Base-by-base conservation (phyloP, 2,888 invertebrate genomes). In the Lasius fuliginosus region DNA sequence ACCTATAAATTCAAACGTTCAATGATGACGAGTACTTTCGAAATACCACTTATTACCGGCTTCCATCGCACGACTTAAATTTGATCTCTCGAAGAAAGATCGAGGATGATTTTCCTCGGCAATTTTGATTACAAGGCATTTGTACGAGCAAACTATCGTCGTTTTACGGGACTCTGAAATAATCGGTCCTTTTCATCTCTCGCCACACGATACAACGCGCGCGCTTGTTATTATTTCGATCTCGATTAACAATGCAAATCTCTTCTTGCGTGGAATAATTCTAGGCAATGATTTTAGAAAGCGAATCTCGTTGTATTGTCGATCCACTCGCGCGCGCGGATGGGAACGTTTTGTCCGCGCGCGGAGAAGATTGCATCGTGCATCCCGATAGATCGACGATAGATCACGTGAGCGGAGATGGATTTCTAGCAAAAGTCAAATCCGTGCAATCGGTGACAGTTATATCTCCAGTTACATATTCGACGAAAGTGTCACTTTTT, bases 211-310 rank as follows among this genome's bases (percentile, higher is more conserved):
- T 71, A 60, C 77, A 67, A 30, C 79, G 65, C 49, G 60, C n/a
- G 58, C 60, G 58, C 58, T 77, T 85, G 84, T 86, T 87, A 92
- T 93, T 91, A 92, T 91, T 92, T 89, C 90, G 88, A 92, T 93
- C 91, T 88, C 92, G 93, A 93, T 93, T 92, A 92, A 92, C 92
- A 92, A 93, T 92, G 92, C 91, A 91, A 92, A 92, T 93, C 90
- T 89, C 74, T 69, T 81, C 53, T 87, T 91, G 92, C 90, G 88
- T 88, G 89, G 90, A 93, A 93, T 92, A 90, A 92, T 92, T 91
- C 89, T 75, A 81, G 86, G 85, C 89, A 87, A 93, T 91, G 91
- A 92, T 92, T 93, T 53, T 93, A 93, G 93, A 93, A 93, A 93
- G 93, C 90, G 87, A 85, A 84, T 82, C 82, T 82, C 77, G 77